A percentile compares a stretch with the other conserved stretches of the same genome.
phyloP scores from a whole-genome alignment of 1,140 invertebrate species.

The Microplitis demolitor region DNA sequence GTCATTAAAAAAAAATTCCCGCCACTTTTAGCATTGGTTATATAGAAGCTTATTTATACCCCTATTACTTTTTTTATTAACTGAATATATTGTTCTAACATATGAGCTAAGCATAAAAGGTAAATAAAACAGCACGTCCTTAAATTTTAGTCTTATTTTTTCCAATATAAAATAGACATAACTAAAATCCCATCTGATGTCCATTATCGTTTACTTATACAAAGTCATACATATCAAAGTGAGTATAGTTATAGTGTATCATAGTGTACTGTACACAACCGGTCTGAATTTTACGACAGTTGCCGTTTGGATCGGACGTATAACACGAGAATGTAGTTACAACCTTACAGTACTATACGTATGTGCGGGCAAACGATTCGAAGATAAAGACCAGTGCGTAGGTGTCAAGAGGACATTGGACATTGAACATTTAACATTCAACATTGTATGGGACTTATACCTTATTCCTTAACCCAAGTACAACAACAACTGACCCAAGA shows the following conservation, averaged over 20 bases:
- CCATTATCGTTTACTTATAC: too few relatives aligned
- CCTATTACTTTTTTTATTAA: neutral
- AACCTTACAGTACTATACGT: neutral
- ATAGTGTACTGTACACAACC: neutral
- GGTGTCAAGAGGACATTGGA: conserved; percentile 13
- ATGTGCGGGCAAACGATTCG: conserved; percentile 31
- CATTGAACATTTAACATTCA: neutral
- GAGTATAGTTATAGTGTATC: neutral
- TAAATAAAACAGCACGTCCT: too few relatives aligned
- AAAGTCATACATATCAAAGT: too few relatives aligned
- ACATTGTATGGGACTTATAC: neutral
- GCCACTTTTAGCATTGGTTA: too few relatives aligned
- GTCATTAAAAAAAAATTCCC: neutral
- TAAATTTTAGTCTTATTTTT: too few relatives aligned
- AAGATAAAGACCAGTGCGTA: conserved; percentile 31
- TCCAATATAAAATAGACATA: too few relatives aligned
- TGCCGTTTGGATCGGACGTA: conserved; percentile 13
- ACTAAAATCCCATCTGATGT: too few relatives aligned
- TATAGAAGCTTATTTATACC: too few relatives aligned
- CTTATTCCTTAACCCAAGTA: too few relatives aligned
- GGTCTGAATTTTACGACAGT: conserved; percentile 33
- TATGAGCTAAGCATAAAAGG: too few relatives aligned
- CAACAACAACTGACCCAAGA: too few relatives aligned
- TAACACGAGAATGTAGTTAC: conserved; percentile 14
- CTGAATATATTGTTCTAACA: neutral